Evolutionary conservation across 2,888 invertebrate species (phyloP).

Genomic region (Crocallis elinguaria): DNA sequence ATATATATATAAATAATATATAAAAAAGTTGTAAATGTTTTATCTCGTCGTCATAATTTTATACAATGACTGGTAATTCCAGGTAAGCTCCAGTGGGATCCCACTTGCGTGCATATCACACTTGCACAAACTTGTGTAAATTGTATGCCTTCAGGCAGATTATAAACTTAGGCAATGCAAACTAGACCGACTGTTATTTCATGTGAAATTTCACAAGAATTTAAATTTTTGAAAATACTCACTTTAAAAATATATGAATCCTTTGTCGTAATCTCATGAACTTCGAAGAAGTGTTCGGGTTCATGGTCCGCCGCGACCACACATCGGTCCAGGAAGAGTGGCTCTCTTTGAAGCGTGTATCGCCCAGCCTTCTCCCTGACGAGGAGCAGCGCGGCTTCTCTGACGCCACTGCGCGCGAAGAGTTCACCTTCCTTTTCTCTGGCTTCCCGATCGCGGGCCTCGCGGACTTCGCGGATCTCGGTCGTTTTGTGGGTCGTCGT

Average conservation of each 20-base stretch:
- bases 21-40: too few relatives aligned
- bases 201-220: too few relatives aligned
- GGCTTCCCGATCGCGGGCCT: constrained; percentile 75
- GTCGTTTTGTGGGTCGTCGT: constrained; percentile 88
- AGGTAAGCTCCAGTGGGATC: too few relatives aligned
- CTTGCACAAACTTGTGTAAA: too few relatives aligned
- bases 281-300: constrained; percentile 97
- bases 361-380: constrained; percentile 96
- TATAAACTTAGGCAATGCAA: too few relatives aligned
- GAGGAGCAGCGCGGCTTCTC: constrained; percentile 94
- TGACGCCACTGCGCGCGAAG: constrained; percentile 91
- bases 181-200: too few relatives aligned
- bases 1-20: too few relatives aligned
- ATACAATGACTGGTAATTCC: too few relatives aligned
- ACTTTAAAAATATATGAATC: constrained; percentile 98
- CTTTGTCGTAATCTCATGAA: constrained; percentile 96
- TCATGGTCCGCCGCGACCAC: constrained; percentile 96
- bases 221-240: too few relatives aligned
- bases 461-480: constrained; percentile 87
- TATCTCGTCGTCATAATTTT: too few relatives aligned
- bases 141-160: too few relatives aligned
- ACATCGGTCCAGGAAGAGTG: constrained; percentile 95
- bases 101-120: too few relatives aligned
- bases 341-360: constrained; percentile 94
- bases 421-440: constrained; percentile 75